Evolutionary conservation across 2,113 vertebrate species (phyloP).

Genomic region (Oxygymnocypris stewartii): DNA sequence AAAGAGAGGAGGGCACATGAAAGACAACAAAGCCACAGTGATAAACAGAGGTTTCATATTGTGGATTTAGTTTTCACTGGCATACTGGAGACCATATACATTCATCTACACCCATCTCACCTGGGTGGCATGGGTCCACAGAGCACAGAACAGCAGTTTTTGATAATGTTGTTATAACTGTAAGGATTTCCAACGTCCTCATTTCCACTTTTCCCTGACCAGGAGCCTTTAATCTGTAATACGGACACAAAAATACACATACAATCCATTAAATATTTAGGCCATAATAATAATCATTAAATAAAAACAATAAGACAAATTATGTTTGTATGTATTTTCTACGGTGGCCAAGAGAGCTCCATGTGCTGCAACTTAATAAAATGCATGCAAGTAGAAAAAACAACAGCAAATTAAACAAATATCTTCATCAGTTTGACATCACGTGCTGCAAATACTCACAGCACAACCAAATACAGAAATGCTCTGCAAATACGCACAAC

Average conservation of each 20-base stretch:
- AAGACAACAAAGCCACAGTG: background rate
- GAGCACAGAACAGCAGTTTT: conserved; percentile 92
- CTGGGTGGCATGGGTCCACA: conserved; percentile 93
- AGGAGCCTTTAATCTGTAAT: conserved; percentile 92
- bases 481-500: no score
- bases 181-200: conserved; percentile 88
- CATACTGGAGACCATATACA: no score
- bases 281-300: background rate
- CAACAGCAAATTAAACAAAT: background rate
- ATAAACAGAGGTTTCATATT: background rate
- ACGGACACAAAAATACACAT: background rate
- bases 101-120: conserved; percentile 62
- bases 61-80: no score
- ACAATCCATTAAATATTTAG: background rate
- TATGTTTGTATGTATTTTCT: background rate
- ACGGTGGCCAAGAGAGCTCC: background rate
- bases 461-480: no score
- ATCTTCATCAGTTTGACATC: background rate
- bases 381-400: background rate
- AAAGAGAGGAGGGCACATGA: conserved; percentile 41
- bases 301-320: no score
- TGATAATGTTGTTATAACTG: conserved; percentile 88
- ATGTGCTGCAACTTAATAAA: background rate
- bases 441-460: background rate
- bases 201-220: conserved; percentile 87